phyloP scores from a whole-genome alignment of 2,888 invertebrate species.

The Papilio protenor region DNA sequence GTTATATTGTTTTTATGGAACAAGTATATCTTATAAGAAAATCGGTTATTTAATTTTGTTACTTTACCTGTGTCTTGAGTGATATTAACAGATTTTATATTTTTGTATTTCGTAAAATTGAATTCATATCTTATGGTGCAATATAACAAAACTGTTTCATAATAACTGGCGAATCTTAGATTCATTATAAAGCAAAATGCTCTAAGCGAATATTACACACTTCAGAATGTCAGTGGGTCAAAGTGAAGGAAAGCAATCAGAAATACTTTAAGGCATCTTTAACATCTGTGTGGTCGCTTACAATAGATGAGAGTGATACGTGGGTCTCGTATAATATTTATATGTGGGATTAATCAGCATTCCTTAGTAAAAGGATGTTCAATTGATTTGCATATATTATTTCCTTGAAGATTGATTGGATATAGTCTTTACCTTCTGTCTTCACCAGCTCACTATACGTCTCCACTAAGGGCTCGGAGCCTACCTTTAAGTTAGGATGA shows the following conservation, averaged over 20 bases:
- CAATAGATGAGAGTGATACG: constrained; percentile 47
- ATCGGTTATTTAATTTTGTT: too few species aligned
- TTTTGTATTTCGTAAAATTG: constrained; percentile 7
- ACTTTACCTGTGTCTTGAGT: too few species aligned
- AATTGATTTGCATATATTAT: neutral
- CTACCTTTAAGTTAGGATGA: too few species aligned
- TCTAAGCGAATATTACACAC: constrained; percentile 36
- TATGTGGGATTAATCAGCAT: constrained; percentile 28
- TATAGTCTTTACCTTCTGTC: too few species aligned
- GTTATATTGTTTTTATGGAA: too few species aligned
- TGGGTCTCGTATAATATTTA: constrained; percentile 45
- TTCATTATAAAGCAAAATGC: constrained; percentile 34
- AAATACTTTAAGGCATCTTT: constrained; percentile 15
- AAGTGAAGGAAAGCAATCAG: constrained; percentile 56
- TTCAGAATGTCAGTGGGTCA: constrained; percentile 64
- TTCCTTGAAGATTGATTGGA: neutral
- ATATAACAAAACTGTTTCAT: constrained; percentile 24
- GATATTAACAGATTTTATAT: constrained; percentile 5
- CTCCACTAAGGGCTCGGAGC: too few species aligned
- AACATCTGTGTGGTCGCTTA: constrained; percentile 41
- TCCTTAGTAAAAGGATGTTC: neutral
- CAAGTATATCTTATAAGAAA: too few species aligned
- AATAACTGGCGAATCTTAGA: constrained; percentile 15
- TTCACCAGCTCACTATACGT: too few species aligned
- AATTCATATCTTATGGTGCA: constrained; percentile 24